These are phyloP conservation scores for Varanus komodoensis DNA, from an alignment of 2,113 vertebrate species.

Conservation along the genomic window DNA sequence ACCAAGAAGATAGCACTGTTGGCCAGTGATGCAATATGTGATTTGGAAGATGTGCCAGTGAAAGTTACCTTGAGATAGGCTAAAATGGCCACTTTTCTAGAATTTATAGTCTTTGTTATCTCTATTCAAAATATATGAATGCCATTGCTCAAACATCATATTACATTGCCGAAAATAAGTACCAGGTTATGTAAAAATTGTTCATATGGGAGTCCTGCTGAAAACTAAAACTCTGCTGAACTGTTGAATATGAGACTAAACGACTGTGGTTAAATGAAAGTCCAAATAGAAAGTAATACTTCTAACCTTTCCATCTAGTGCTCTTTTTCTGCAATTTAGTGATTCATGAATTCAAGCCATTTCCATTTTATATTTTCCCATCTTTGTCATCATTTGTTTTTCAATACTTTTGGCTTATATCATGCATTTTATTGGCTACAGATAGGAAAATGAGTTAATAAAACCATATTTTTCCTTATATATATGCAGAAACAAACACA, in stretches of 20 bases:
- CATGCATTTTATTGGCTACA: background rate
- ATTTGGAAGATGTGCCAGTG: background rate
- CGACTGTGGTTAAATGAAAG: slow-evolving; percentile 4
- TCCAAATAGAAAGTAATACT: background rate
- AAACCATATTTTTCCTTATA: background rate
- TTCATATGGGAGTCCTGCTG: background rate
- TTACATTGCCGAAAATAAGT: background rate
- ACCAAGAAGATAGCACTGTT: too few species aligned
- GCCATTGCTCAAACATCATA: background rate
- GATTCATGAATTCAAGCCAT: slow-evolving; percentile 5
- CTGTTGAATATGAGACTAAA: background rate
- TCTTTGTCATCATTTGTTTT: background rate
- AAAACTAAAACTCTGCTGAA: background rate
- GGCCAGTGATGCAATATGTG: background rate
- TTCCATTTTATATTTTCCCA: background rate
- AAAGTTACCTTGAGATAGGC: background rate
- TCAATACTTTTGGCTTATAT: background rate
- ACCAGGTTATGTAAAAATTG: background rate
- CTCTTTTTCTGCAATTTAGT: slow-evolving; percentile 10
- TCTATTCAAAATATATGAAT: background rate
- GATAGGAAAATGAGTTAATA: background rate
- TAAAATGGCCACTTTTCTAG: background rate
- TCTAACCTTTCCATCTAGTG: slow-evolving; percentile 2
- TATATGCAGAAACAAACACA: background rate
- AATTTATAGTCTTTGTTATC: background rate